Base-by-base conservation (phyloP, 64 coral and sea anemone species). In the Anthopleura sola region DNA sequence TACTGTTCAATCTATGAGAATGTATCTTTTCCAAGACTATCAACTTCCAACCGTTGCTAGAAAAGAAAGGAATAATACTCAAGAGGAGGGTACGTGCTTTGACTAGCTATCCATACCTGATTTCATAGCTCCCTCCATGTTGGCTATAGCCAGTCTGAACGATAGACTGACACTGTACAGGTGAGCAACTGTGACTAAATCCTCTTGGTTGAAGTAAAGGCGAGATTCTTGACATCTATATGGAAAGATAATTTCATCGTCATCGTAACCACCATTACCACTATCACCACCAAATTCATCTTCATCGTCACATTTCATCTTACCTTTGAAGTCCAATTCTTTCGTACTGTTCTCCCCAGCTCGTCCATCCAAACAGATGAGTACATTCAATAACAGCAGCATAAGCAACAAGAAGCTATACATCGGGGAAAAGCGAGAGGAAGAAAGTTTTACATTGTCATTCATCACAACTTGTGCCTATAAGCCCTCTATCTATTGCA, bases 151-250 rank as follows among this genome's bases (percentile, higher is more conserved):
- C 23, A 95, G 78, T 78, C 94, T 92, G 40, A 95, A 95, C 33
- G 94, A 88, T 24, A 95, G 94, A 75, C 94, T 95, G 5, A 95
- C 94, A 75, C 87, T 89, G 83, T 95, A 95, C 36, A 95, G 90
- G 75, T 95, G 93, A 31, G 82, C 90, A 32, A 92, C 93, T 0
- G 86, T 92, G 9, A 92, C 87, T 86, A 95, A 86, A 20, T 91
- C 93, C 40, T 95, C 93, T 29, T 90, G 86, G 23, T 91, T 88
- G 14, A 66, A 86, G 36, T 89, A 92, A 4, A 95, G 49, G 37
- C 86, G 57, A 0, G 93, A 83, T 50, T 95, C 86, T 49, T 92
- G 76, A 49, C 90, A 95, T 54, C 93, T 95, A 4, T 95, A 4
- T 21, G 19, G 44, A 6, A 88, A 85, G 20, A 88, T 26, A 62